Base-by-base conservation (phyloP, 2,888 invertebrate genomes). In the Meloe dianella region DNA sequence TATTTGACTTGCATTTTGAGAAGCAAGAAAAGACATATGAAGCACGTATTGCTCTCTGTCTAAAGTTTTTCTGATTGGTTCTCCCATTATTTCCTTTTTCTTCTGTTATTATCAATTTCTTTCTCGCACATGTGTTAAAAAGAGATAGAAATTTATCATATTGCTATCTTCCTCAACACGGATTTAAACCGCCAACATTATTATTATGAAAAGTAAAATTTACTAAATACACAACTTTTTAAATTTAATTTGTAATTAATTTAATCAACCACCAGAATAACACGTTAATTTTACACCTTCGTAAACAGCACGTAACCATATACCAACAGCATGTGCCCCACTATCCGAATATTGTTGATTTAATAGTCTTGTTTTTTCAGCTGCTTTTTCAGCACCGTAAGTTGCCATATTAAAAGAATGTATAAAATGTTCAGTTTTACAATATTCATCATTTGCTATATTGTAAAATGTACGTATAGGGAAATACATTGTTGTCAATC, bases 401-500 rank as follows among this genome's bases (percentile, higher is more conserved):
- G 85, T 84, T 22, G 81, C 84, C 20, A 74, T 63, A 10, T 80
- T 83, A 62, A 85, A 82, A 51, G 82, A 80, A 41, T 80, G 74
- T 20, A 85, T 69, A 29, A 73, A 74, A 57, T 77, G 65, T 51
- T 65, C 61, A 12, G 73, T 74, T 7, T 59, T 67, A n/a, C 71
- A 65, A 6, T 79, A 72, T 58, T 75, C 70, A 20, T 77, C 69
- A 68, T 74, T 71, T n/a, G 82, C 71, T 14, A 72, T 70, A 41
- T 63, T 65, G 51, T 78, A 74, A 30, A 79, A 81, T 14, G 75
- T 73, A 57, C 74, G 70, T 38, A 85, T 72, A 29, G 84, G 80
- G 72, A 82, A 83, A 70, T 89, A 89, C 89, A 92, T 87, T 12
- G 91, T 89, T 84, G 73, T 90, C 88, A 0, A 91, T 91, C 51